Conservation (phyloP, 2,797 vertebrate species). For the Galago senegalensis region DNA sequence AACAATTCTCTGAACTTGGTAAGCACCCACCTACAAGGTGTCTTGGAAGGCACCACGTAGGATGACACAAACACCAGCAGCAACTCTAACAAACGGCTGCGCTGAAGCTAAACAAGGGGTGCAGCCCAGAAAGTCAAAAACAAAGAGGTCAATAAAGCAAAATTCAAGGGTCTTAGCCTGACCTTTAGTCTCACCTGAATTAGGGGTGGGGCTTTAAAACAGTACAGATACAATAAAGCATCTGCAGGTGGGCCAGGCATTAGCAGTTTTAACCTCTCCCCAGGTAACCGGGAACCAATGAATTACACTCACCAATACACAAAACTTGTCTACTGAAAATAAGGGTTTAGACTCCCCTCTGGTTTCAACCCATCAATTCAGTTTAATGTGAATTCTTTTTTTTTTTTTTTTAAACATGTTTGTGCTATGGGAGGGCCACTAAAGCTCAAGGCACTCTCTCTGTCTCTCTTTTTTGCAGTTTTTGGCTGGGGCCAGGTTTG, state of each 20-base stretch:
- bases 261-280: background rate
- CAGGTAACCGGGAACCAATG: background rate
- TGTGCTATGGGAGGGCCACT: too few relatives aligned
- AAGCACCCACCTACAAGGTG: background rate
- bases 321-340: background rate
- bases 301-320: conserved; percentile 37
- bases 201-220: background rate
- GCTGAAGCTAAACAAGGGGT: background rate
- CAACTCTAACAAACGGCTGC: background rate
- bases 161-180: background rate
- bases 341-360: background rate
- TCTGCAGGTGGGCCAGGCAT: background rate
- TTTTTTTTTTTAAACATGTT: too few relatives aligned
- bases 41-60: rapidly evolving
- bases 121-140: background rate
- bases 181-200: background rate
- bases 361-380: conserved; percentile 8
- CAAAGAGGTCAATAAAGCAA: background rate
- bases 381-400: background rate
- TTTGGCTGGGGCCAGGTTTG: too few relatives aligned
- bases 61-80: background rate
- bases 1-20: background rate
- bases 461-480: too few relatives aligned
- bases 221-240: background rate
- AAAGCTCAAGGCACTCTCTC: too few relatives aligned